Evolutionary conservation across 2,888 invertebrate genomes (phyloP).

Genomic region (Cistogaster globosa): DNA sequence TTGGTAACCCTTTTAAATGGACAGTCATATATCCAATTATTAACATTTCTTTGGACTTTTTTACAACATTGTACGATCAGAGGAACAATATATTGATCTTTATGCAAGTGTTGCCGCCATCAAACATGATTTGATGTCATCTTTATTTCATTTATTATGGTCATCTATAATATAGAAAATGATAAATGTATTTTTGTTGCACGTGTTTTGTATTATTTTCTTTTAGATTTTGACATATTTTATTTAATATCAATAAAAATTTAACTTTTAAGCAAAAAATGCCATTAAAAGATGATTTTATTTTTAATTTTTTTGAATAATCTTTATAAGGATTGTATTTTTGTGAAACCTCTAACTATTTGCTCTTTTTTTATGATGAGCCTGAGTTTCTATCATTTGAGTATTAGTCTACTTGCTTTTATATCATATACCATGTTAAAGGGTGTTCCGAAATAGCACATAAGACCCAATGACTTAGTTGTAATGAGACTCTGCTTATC

Average conservation of each 20-base stretch:
- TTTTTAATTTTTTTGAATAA: not conserved
- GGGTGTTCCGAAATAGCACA: no score
- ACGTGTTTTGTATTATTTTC: conserved; percentile 3
- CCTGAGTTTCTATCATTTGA: not conserved
- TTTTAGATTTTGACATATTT: conserved; percentile 63
- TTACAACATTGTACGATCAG: conserved; percentile 43
- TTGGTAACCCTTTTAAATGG: conserved; percentile 21
- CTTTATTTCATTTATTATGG: conserved; percentile 78
- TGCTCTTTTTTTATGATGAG: conserved; percentile 13
- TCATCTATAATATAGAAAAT: conserved; percentile 53
- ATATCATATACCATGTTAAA: not conserved
- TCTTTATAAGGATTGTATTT: not conserved
- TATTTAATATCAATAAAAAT: conserved; percentile 42
- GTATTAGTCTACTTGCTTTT: not conserved
- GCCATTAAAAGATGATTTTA: conserved; percentile 11
- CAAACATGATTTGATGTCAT: conserved; percentile 81
- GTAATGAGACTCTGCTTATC: no score
- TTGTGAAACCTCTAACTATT: not conserved
- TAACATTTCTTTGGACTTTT: conserved; percentile 42
- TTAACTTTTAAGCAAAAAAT: not conserved
- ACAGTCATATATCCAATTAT: conserved; percentile 10
- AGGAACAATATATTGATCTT: conserved; percentile 72
- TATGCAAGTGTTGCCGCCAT: conserved; percentile 81
- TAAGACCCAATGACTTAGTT: no score
- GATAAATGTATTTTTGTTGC: conserved; percentile 22